Evolutionary conservation across 2,888 invertebrate species (phyloP).

Genomic region (Ectemnius continuus): DNA sequence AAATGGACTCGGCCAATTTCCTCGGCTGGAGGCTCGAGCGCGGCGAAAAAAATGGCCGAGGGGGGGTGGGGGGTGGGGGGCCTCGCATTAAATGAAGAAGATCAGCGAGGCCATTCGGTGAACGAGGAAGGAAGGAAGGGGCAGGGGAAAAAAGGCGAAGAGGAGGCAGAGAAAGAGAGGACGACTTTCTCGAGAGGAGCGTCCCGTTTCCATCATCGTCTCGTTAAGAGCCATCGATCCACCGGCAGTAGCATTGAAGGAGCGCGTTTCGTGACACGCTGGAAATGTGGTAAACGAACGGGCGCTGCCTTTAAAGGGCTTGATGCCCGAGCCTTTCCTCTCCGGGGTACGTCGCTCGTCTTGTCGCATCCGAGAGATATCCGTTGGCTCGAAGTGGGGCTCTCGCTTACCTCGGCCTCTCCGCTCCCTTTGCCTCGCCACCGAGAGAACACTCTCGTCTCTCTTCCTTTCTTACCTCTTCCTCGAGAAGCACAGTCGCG

Average conservation of each 20-base stretch:
- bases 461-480: no score
- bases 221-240: conserved; percentile 66
- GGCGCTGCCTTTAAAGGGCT: conserved; percentile 67
- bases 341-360: conserved; percentile 38
- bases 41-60: not conserved
- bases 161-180: conserved; percentile 35
- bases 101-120: not conserved
- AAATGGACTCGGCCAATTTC: no score
- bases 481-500: no score
- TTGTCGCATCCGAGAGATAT: conserved; percentile 42
- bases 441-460: conserved; percentile 18
- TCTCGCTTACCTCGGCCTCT: not conserved
- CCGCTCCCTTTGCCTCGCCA: conserved; percentile 6
- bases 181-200: conserved; percentile 29
- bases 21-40: no score
- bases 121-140: not conserved
- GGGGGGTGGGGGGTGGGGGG: no score
- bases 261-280: conserved; percentile 47
- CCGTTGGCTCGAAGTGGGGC: conserved; percentile 12
- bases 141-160: conserved; percentile 26
- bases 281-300: conserved; percentile 62
- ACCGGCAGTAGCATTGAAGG: conserved; percentile 26
- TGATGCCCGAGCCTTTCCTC: conserved; percentile 14
- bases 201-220: conserved; percentile 63
- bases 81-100: conserved; percentile 1